Base-by-base conservation (phyloP, 1,140 invertebrate genomes). In the Drosophila aff. region DNA sequence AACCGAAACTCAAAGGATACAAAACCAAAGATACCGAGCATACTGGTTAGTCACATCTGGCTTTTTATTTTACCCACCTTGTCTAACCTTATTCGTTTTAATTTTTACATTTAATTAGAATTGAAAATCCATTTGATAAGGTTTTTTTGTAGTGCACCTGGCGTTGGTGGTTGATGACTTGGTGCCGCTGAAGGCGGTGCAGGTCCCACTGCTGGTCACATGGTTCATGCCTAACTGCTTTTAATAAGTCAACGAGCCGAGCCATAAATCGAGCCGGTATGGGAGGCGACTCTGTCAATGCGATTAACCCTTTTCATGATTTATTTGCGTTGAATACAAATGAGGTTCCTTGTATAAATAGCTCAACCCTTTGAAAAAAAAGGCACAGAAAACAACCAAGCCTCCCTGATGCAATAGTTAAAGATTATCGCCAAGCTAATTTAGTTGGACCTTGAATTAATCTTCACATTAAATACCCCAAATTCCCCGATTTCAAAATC, bases 191-290 rank as follows among this genome's bases (percentile, higher is more conserved):
- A 28, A 38, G 62, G 43, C 44, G 43, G 61, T 75, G 69, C 64
- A 75, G 73, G 65, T 72, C 36, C 55, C 41, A 62, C 41, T 52
- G 41, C 58, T 81, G 77, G 65, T 68, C 75, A 81, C 80, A 77
- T 50, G 52, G 72, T 77, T 83, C 84, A 83, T 83, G 84, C 80
- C 73, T 28, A 83, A 71, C 73, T 79, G 84, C 77, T 66, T 89
- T 84, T 89, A 83, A 87, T 87, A 87, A 83, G 83, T 89, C 80
- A 89, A 79, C 68, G 49, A 40, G 74, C 47, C 49, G 50, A 49
- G 84, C 36, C 57, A 87, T 87, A 81, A 87, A 89, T 89, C 78
- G 43, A 50, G 44, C 31, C 4, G 21, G 67, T n/a, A 47, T 46
- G 28, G 69, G 46, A 41, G 52, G 40, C 44, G 33, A 46, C 63